phyloP scores from a whole-genome alignment of 2,113 vertebrate species.

The Cavia aperea region DNA sequence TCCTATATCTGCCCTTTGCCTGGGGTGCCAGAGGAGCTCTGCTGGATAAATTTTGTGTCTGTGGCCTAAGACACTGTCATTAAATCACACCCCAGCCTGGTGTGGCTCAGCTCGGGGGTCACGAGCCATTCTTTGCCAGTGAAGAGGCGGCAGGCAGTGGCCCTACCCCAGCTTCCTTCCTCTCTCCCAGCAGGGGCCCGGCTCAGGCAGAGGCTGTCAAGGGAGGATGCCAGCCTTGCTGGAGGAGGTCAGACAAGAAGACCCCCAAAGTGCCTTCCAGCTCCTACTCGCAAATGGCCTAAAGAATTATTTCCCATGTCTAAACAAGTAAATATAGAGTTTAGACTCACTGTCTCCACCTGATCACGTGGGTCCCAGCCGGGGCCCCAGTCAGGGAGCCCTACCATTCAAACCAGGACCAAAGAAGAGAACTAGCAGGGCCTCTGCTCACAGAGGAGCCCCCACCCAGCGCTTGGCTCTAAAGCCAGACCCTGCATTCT shows the following conservation, averaged over 20 bases:
- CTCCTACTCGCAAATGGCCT: background rate
- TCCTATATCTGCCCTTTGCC: background rate
- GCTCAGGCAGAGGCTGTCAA: background rate
- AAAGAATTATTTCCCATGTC: background rate
- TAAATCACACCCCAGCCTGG: background rate
- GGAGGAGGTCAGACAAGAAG: background rate
- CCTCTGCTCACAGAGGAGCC: background rate
- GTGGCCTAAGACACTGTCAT: background rate
- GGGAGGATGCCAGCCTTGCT: background rate
- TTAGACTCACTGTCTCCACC: background rate
- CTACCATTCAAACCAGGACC: background rate
- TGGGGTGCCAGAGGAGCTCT: background rate
- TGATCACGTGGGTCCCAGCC: background rate
- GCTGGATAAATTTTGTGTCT: background rate
- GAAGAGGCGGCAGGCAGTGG: background rate
- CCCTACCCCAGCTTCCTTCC: background rate
- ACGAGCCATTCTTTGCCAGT: background rate
- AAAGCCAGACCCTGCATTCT: background rate
- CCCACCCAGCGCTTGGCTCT: background rate
- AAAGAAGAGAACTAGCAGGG: background rate
- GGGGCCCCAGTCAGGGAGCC: background rate
- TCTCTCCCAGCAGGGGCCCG: background rate
- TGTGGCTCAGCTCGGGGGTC: background rate
- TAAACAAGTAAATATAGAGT: background rate
- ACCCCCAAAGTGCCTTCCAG: background rate